Evolutionary conservation across 2,797 vertebrate species (phyloP), one percentile per base, ranked within the genome.

Genomic region (Borostomias antarcticus): DNA sequence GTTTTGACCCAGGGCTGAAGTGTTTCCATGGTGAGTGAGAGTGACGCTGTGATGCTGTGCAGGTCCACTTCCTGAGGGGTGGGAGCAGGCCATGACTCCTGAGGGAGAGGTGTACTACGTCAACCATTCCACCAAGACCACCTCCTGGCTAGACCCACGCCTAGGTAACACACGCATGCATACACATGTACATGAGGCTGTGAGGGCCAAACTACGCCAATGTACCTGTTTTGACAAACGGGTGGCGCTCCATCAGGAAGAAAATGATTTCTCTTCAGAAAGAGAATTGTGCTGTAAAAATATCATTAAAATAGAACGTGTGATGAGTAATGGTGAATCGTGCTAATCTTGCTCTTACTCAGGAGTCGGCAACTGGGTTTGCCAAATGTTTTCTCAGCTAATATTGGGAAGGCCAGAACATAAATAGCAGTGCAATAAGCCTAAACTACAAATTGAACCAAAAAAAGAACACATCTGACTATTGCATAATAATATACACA

Each of bases 21-120:
- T 86, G 29, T 56, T 40, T 85, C 87, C 80, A 88, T 85, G 28
- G 32, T 23, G 21, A 35, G 7, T 35, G 56, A 87, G 83, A 89
- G 84, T 89, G 90, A 92, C 93, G 89, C 89, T 93, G 70, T 93
- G 70, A 86, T 87, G 84, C 86, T 89, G 92, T 95, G 83, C 93
- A 98, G 96, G 95, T 93, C 94, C 95, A 89, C 93, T 98, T 89
- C 95, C 96, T 90, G 95, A 96, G 89, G 95, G 95, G 93, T 97
- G 96, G 95, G 96, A 97, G 91, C 94, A 96, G 93, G 94, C 94
- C 86, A 92, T 94, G 90, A 95, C 95, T 92, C 93, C 95, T 90
- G 96, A 98, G 89, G 95, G 96, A 93, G 96, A 96, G 91, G 92
- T 95, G 91, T 98, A 95, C 94, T 98, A 95, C 93, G 96, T 98